phyloP scores from a whole-genome alignment of 2,113 vertebrate genomes.

The Cynocephalus volans region DNA sequence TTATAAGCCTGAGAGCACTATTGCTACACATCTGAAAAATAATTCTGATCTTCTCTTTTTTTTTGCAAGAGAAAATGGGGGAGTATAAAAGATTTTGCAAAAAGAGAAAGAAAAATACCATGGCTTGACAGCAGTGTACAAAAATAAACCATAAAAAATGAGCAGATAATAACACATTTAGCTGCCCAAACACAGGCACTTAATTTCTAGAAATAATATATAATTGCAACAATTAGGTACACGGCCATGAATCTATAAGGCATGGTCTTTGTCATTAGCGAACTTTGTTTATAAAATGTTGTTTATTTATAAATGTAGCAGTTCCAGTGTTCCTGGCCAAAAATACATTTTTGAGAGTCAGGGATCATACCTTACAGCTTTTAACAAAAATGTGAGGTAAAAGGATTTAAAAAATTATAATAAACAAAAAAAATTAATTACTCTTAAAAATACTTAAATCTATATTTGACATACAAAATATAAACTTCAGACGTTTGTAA shows the following conservation, averaged over 20 bases:
- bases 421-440: not conserved
- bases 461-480: slow-evolving; percentile 55
- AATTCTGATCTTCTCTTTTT: slow-evolving; percentile 70
- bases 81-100: slow-evolving; percentile 65
- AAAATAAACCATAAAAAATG: slow-evolving; percentile 77
- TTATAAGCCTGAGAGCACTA: slow-evolving; percentile 66
- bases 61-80: slow-evolving; percentile 43
- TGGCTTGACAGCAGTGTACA: slow-evolving; percentile 76
- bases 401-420: not conserved
- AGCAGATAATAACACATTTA: slow-evolving; percentile 82
- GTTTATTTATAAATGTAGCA: slow-evolving; percentile 78
- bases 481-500: not conserved
- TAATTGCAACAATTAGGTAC: slow-evolving; percentile 69
- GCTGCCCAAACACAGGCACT: slow-evolving; percentile 81
- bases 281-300: slow-evolving; percentile 84
- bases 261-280: slow-evolving; percentile 77
- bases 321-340: slow-evolving; percentile 72
- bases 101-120: slow-evolving; percentile 71
- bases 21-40: slow-evolving; percentile 82
- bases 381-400: slow-evolving; percentile 44
- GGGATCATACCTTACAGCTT: slow-evolving; percentile 67
- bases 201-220: slow-evolving; percentile 81
- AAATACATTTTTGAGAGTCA: slow-evolving; percentile 69
- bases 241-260: slow-evolving; percentile 9
- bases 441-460: slow-evolving; percentile 23